Conservation (phyloP, 1,140 invertebrate species). For the Maconellicoccus hirsutus region DNA sequence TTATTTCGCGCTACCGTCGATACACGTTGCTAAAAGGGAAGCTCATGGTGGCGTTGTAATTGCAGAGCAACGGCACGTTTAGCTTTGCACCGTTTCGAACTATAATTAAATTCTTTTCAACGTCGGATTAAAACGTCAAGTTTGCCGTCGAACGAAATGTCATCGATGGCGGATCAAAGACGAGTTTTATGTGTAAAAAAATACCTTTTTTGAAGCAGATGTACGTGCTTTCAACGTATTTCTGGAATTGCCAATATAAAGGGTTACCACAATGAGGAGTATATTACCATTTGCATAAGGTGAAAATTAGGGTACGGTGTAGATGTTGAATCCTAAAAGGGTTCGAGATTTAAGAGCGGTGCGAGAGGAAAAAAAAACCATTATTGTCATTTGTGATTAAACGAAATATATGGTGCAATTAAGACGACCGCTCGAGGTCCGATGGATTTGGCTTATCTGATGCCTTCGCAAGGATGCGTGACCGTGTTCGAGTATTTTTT, state of each 20-base stretch:
- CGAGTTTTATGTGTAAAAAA: background rate
- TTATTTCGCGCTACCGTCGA: background rate
- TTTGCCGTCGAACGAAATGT: background rate
- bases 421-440: background rate
- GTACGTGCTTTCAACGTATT: background rate
- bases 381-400: background rate
- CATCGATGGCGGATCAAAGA: background rate
- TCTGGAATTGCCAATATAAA: background rate
- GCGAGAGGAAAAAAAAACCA: background rate
- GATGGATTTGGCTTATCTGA: background rate
- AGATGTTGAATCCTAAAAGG: background rate
- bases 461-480: background rate
- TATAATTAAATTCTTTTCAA: conserved; percentile 4
- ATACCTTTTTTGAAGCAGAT: too few relatives aligned
- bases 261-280: background rate
- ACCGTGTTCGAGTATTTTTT: background rate
- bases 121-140: conserved; percentile 1
- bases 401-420: background rate
- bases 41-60: background rate
- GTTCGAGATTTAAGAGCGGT: background rate
- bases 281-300: background rate
- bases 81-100: background rate
- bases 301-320: background rate
- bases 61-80: background rate
- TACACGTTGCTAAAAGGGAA: background rate